These are phyloP conservation scores for Dipodomys merriami DNA, from an alignment of 2,113 vertebrate species.

Conservation along the genomic window DNA sequence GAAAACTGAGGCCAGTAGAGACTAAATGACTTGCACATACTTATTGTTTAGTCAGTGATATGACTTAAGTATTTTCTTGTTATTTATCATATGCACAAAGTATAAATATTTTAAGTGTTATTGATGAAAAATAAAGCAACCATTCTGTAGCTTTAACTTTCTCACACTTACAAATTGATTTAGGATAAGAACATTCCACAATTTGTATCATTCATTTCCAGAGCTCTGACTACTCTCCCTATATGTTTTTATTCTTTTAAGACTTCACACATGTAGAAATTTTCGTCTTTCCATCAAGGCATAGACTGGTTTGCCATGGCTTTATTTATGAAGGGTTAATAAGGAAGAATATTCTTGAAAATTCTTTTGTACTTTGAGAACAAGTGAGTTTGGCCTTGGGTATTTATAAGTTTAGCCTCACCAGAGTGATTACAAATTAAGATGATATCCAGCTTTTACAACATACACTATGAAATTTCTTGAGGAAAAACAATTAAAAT, in stretches of 20 bases:
- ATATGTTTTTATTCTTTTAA: background rate
- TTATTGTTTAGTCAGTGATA: background rate
- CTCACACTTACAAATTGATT: background rate
- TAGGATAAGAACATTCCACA: background rate
- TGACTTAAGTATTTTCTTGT: background rate
- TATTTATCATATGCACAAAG: background rate
- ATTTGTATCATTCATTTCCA: background rate
- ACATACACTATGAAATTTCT: background rate
- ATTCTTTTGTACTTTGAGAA: background rate
- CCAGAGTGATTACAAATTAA: background rate
- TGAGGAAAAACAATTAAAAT: background rate
- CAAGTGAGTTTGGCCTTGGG: background rate
- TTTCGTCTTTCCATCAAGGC: background rate
- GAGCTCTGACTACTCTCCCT: background rate
- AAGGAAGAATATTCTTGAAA: background rate
- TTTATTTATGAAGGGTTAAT: slow-evolving; percentile 4
- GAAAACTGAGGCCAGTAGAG: background rate
- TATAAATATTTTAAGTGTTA: background rate
- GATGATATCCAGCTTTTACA: background rate
- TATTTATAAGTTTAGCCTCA: background rate
- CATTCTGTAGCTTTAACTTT: background rate
- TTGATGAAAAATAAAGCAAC: background rate
- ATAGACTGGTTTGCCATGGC: background rate
- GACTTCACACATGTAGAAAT: slow-evolving; percentile 5
- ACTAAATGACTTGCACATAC: background rate